A percentile compares a stretch with the other conserved stretches of the same genome.
phyloP scores from a whole-genome alignment of 2,797 vertebrate species.

The Thamnophis elegans region DNA sequence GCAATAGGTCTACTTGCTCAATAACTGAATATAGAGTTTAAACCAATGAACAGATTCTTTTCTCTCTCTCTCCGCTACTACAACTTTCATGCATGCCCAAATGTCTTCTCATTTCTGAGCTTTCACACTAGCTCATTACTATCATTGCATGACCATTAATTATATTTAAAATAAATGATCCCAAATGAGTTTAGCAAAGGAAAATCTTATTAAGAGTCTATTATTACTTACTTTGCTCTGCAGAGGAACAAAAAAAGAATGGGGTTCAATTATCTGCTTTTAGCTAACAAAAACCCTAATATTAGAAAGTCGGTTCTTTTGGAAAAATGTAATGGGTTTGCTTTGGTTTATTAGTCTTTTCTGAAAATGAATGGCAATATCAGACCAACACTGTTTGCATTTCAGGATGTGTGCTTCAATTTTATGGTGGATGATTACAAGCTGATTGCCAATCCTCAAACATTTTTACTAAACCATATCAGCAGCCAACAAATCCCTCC shows the following conservation, averaged over 20 bases:
- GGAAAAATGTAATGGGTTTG: not conserved
- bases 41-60: not conserved
- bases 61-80: not conserved
- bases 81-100: not conserved
- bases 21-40: slow-evolving; percentile 16
- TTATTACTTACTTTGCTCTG: slow-evolving; percentile 44
- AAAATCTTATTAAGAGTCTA: slow-evolving; percentile 43
- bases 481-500: not conserved
- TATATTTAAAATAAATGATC: slow-evolving; percentile 63
- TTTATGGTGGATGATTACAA: slow-evolving; percentile 2
- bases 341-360: not conserved
- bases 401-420: slow-evolving; percentile 2
- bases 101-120: slow-evolving; percentile 56
- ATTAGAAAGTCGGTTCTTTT: slow-evolving; percentile 13
- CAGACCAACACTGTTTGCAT: not conserved
- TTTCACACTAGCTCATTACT: slow-evolving; percentile 63
- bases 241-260: slow-evolving; percentile 15
- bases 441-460: not conserved
- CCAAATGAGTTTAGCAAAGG: slow-evolving; percentile 45
- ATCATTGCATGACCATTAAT: slow-evolving; percentile 60
- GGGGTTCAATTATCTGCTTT: slow-evolving; percentile 7
- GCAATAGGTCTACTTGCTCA: not conserved
- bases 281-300: slow-evolving; percentile 4
- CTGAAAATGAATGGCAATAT: slow-evolving; percentile 5
- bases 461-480: not conserved